A percentile compares a stretch with the other conserved stretches of the same genome.
Evolutionary conservation across 2,888 invertebrate species (phyloP).

Genomic region (Limnephilus rhombicus): DNA sequence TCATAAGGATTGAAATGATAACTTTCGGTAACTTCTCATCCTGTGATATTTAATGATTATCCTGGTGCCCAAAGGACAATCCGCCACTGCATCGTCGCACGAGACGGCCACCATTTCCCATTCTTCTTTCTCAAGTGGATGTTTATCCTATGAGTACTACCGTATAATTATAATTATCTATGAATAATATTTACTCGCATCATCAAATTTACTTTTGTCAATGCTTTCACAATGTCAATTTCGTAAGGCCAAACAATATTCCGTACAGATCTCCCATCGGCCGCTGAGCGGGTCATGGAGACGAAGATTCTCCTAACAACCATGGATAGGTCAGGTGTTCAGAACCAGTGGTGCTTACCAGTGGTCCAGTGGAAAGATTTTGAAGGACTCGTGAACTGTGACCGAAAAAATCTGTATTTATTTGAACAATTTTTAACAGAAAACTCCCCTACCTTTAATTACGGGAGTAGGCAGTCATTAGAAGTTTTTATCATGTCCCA

Average conservation of each 20-base stretch:
- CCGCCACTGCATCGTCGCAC: background rate
- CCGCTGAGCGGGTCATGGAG: background rate
- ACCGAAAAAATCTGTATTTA: background rate
- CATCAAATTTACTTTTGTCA: constrained; percentile 17
- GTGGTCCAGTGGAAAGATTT: background rate
- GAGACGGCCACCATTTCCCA: background rate
- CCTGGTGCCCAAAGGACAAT: background rate
- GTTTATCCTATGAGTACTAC: background rate
- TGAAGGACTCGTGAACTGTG: background rate
- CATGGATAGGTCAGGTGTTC: background rate
- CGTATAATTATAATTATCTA: background rate
- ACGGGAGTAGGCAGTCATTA: no score
- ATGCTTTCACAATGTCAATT: constrained; percentile 35
- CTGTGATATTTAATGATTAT: no score
- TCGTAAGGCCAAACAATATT: constrained; percentile 28
- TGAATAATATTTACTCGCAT: constrained; percentile 5
- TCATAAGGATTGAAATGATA: no score
- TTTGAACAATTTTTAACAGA: no score
- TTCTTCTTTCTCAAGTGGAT: background rate
- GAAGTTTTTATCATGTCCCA: no score
- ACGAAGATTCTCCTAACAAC: background rate
- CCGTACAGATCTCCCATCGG: background rate
- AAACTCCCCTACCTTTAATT: no score
- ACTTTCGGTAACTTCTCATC: no score
- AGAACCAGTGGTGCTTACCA: background rate